These are phyloP conservation scores for Nebria ingens DNA, from an alignment of 1,140 invertebrate genomes.

Conservation along the genomic window DNA sequence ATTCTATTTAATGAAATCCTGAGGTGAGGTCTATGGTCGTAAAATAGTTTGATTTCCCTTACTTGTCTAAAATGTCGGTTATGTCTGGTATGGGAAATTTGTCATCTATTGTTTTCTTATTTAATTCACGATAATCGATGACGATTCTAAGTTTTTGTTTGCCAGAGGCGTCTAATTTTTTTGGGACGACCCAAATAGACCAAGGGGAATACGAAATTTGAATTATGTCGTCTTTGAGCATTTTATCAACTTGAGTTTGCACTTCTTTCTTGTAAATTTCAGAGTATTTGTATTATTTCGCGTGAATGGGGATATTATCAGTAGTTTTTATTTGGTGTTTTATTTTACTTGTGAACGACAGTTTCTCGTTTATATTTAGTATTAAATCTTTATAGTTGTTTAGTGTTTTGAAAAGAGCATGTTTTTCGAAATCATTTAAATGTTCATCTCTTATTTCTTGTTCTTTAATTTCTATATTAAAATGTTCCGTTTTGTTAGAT, in stretches of 20 bases:
- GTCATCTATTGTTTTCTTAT: slow-evolving; percentile 25
- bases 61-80: slow-evolving; percentile 14
- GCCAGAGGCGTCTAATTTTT: no score
- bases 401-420: neutral
- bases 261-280: slow-evolving; percentile 24
- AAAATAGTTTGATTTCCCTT: slow-evolving; percentile 14
- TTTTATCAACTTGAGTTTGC: slow-evolving; percentile 16
- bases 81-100: slow-evolving; percentile 21
- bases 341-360: neutral
- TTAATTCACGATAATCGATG: slow-evolving; percentile 28
- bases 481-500: neutral
- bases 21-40: slow-evolving; percentile 29
- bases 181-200: slow-evolving; percentile 21
- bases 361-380: neutral
- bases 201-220: slow-evolving; percentile 15
- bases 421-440: neutral
- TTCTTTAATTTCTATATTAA: neutral
- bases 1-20: slow-evolving; percentile 37
- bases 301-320: slow-evolving; percentile 19
- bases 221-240: slow-evolving; percentile 19
- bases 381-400: neutral
- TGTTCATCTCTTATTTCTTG: neutral
- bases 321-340: slow-evolving; percentile 17
- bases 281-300: slow-evolving; percentile 24
- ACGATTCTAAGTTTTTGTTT: slow-evolving; percentile 26